These are phyloP conservation scores for Drosophila kepulauana DNA, from an alignment of 1,140 invertebrate genomes.

Conservation along the genomic window DNA sequence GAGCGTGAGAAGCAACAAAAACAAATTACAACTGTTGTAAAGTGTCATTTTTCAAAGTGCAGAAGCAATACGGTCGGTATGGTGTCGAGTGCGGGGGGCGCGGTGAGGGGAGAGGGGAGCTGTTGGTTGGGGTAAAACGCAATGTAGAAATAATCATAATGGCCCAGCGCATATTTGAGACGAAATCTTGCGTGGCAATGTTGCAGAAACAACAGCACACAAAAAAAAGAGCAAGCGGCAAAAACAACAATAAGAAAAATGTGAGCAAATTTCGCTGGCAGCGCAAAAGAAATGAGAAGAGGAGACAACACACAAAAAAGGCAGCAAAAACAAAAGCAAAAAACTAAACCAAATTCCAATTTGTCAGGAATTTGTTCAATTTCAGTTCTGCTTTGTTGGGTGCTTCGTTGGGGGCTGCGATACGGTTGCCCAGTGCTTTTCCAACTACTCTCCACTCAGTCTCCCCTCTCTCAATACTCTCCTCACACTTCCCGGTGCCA, in stretches of 20 bases:
- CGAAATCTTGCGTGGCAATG: constrained; percentile 78
- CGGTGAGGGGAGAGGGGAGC: background rate
- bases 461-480: background rate
- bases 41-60: constrained; percentile 79
- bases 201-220: constrained; percentile 71
- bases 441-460: constrained; percentile 1
- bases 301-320: constrained; percentile 38
- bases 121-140: constrained; percentile 37
- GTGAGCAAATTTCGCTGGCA: constrained; percentile 71
- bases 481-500: constrained; percentile 19
- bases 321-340: constrained; percentile 45
- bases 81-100: background rate
- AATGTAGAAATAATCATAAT: constrained; percentile 82
- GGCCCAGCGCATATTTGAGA: constrained; percentile 75
- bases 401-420: constrained; percentile 23
- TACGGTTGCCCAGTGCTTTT: constrained; percentile 19
- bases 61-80: constrained; percentile 26
- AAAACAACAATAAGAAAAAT: constrained; percentile 76
- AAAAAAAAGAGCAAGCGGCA: constrained; percentile 21
- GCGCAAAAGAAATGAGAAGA: constrained; percentile 58
- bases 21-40: constrained; percentile 84
- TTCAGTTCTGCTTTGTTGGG: constrained; percentile 74
- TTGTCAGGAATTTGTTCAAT: constrained; percentile 84
- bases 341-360: constrained; percentile 84
- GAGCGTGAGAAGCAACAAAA: constrained; percentile 32